Base-by-base conservation (phyloP, 2,888 invertebrate species). In the Hartigia nigra region DNA sequence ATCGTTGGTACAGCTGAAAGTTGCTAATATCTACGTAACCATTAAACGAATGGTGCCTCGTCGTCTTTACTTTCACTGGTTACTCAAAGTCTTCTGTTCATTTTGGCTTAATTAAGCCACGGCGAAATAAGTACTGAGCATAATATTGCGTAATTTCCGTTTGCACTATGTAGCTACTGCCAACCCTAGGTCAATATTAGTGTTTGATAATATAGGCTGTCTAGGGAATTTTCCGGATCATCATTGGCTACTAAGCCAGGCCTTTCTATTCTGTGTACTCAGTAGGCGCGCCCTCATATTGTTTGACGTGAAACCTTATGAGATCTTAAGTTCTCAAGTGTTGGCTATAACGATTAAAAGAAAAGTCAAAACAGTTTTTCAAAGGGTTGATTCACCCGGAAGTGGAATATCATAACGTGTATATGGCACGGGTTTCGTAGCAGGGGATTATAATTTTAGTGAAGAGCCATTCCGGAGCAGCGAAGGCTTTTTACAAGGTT, bases 401-500 rank as follows among this genome's bases (percentile, higher is more conserved):
- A 55, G 23, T 55, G 23, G 55, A 55, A 55, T 55, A 55, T 55
- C 23, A 55, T 55, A 55, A 23, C 9, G 55, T 23, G 23, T 55
- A 9, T 55, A 55, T 55, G 55, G 55, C 5, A 55, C 1, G 23
- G 55, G 0, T 23, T 23, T 55, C 9, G 23, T 55, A 55, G 55
- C 55, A 55, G 55, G 77, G 81, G 81, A 82, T 84, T 82, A 81
- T 82, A 83, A 82, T 55, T 55, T 86, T 84, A n/a, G 83, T 82
- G 82, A 79, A 84, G 83, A 81, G 84, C 78, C 76, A 81, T 76
- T 76, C 82, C 79, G 78, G 74, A 80, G 75, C 74, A 76, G 80
- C 82, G 84, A 81, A 79, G 81, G 81, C 55, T 83, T 83, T 81
- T 83, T 82, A 81, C 81, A 80, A 81, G 76, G 81, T 84, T 84